Evolutionary conservation across 2,113 vertebrate species (phyloP).

Genomic region (Cyanoramphus novaezelandiae): DNA sequence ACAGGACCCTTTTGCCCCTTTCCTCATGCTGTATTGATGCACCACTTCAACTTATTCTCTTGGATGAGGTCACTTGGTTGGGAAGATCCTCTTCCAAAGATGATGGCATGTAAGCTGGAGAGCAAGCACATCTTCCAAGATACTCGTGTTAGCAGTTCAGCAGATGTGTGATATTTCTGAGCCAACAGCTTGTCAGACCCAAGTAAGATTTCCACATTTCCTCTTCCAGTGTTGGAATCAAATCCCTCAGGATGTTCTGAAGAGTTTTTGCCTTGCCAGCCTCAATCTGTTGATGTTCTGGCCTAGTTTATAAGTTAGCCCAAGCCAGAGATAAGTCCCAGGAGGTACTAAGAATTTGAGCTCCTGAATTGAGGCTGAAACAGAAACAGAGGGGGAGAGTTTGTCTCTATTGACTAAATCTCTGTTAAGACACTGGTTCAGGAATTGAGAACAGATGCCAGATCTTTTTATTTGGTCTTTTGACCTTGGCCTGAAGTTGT

Average conservation of each 20-base stretch:
- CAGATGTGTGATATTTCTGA: background rate
- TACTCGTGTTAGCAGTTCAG: background rate
- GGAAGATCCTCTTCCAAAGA: background rate
- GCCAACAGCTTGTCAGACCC: background rate
- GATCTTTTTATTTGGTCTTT: background rate
- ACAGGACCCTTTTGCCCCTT: background rate
- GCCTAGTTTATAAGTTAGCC: background rate
- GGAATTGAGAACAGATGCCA: background rate
- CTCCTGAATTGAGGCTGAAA: background rate
- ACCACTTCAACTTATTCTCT: background rate
- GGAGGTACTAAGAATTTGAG: background rate
- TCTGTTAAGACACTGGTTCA: background rate
- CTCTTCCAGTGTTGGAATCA: fast-evolving
- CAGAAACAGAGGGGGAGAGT: background rate
- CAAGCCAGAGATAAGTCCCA: background rate
- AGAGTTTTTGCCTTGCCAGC: background rate
- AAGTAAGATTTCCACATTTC: background rate
- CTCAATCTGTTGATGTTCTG: background rate
- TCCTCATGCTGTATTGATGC: background rate
- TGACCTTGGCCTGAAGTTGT: background rate
- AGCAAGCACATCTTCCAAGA: background rate
- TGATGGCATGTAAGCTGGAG: background rate
- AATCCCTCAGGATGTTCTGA: background rate
- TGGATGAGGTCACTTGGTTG: background rate
- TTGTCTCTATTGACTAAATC: background rate